Conservation (phyloP, 2,113 vertebrate species). For the Conger conger region DNA sequence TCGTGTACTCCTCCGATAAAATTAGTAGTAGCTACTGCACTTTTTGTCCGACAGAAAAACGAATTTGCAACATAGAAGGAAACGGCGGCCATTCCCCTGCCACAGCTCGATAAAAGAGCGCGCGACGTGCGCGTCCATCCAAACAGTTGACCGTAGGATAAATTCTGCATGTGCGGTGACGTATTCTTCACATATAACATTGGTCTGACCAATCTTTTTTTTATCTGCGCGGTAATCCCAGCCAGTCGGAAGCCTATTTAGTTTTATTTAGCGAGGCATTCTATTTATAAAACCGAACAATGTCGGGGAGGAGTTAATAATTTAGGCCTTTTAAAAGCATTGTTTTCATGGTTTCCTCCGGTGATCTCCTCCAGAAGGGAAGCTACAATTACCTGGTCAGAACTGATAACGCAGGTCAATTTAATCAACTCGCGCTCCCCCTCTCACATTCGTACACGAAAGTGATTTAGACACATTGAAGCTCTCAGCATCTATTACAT, state of each 20-base stretch:
- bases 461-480: not conserved
- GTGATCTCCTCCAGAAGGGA: not conserved
- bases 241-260: constrained; percentile 13
- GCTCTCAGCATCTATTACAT: too few relatives aligned
- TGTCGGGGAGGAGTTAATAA: constrained; percentile 20
- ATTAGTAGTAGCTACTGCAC: too few relatives aligned
- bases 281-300: constrained; percentile 27
- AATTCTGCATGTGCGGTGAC: not conserved
- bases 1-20: too few relatives aligned
- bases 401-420: constrained; percentile 15
- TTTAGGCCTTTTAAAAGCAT: constrained; percentile 31
- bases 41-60: too few relatives aligned
- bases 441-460: not conserved
- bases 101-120: too few relatives aligned
- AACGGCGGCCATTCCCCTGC: too few relatives aligned
- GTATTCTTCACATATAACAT: not conserved
- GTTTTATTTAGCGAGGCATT: constrained; percentile 28
- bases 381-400: constrained; percentile 15
- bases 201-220: constrained; percentile 5
- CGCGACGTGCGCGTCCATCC: too few relatives aligned
- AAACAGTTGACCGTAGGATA: not conserved
- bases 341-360: not conserved
- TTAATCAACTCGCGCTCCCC: constrained; percentile 4
- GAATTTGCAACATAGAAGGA: too few relatives aligned
- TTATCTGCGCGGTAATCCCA: constrained; percentile 1